Conservation (phyloP, 2,113 vertebrate species). For the Trochalopteron elliotii region DNA sequence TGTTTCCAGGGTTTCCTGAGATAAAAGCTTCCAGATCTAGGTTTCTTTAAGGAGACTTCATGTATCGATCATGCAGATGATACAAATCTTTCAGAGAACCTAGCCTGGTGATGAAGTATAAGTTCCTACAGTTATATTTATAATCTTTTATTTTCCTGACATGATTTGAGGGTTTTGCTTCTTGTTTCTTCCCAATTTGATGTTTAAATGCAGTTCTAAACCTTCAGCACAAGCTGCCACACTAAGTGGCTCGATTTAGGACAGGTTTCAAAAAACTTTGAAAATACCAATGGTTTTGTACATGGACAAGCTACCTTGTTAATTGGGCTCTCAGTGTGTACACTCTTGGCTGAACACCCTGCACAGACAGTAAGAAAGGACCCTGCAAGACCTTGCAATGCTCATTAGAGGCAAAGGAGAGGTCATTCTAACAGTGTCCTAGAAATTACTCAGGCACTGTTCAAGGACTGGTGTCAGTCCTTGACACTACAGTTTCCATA, state of each 20-base stretch:
- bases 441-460: background rate
- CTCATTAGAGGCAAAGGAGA: background rate
- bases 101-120: background rate
- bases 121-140: background rate
- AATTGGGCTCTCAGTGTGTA: background rate
- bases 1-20: background rate
- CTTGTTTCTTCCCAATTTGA: background rate
- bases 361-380: background rate
- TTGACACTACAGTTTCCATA: background rate
- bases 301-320: rapidly evolving
- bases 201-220: background rate
- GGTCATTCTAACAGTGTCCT: background rate
- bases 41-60: background rate
- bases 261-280: background rate
- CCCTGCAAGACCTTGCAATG: background rate
- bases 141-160: background rate
- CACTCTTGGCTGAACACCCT: background rate
- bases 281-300: background rate
- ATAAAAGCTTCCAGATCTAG: background rate
- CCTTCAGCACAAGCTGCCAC: background rate
- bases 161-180: background rate
- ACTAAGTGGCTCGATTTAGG: background rate
- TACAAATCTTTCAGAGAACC: background rate
- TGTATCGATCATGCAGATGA: background rate
- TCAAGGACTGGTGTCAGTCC: background rate